These are phyloP conservation scores for Aplidium turbinatum DNA, from an alignment of 23 tunicate genomes.

Conservation along the genomic window DNA sequence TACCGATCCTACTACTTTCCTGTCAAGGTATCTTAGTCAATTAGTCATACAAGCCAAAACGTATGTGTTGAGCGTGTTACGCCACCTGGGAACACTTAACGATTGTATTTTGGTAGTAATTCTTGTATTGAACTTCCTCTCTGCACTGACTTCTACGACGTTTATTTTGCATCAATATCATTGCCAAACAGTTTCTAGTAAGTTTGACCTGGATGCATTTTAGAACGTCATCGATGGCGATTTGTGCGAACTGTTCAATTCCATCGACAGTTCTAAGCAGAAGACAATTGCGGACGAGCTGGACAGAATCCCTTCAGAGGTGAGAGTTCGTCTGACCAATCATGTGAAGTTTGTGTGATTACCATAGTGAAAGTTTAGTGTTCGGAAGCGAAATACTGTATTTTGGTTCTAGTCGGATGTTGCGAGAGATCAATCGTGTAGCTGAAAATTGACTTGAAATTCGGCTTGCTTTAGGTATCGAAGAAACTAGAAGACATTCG, in stretches of 20 bases:
- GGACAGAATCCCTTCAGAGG: conserved; percentile 91
- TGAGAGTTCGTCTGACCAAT: too few relatives aligned
- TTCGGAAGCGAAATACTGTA: neutral
- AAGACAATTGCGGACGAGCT: conserved; percentile 89
- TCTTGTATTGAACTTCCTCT: too few relatives aligned
- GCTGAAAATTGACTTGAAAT: neutral
- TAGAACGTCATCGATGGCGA: conserved; percentile 97
- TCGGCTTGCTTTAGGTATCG: conserved; percentile 62
- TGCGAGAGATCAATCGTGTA: neutral
- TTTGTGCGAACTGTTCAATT: conserved; percentile 88
- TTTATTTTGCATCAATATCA: too few relatives aligned
- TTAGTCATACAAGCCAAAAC: neutral
- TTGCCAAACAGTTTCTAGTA: too few relatives aligned
- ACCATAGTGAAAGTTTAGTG: neutral
- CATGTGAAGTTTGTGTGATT: neutral
- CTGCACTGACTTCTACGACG: too few relatives aligned
- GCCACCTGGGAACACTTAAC: too few relatives aligned
- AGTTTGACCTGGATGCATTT: neutral
- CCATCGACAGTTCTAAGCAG: conserved; percentile 86
- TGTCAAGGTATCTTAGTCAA: conserved; percentile 82
- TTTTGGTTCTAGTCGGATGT: neutral
- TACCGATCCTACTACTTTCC: conserved; percentile 92
- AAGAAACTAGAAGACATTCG: conserved; percentile 94
- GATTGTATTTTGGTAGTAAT: too few relatives aligned
- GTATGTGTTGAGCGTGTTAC: too few relatives aligned